Evolutionary conservation across 2,888 invertebrate species (phyloP).

Genomic region (Mimumesa dahlbomi): DNA sequence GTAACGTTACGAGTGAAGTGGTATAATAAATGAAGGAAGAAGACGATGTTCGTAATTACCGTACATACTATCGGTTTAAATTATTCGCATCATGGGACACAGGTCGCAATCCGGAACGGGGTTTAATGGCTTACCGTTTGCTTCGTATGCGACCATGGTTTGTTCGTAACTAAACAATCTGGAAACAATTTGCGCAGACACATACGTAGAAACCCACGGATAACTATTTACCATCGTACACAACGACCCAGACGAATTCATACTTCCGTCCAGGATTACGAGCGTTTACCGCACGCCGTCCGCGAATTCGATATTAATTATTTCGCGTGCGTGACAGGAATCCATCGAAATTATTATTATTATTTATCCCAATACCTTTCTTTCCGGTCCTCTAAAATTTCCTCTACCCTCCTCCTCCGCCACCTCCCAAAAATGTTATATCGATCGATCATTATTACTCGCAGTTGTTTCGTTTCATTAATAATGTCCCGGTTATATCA

Average conservation of each 20-base stretch:
- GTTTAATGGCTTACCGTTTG: slow-evolving; percentile 61
- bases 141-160: slow-evolving; percentile 50
- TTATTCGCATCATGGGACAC: slow-evolving; percentile 45
- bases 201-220: slow-evolving; percentile 35
- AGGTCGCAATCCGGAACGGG: slow-evolving; percentile 50
- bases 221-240: slow-evolving; percentile 49
- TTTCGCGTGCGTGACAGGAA: slow-evolving; percentile 37
- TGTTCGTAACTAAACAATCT: slow-evolving; percentile 60
- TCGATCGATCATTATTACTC: slow-evolving; percentile 35
- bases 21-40: not conserved
- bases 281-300: slow-evolving; percentile 44
- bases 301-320: slow-evolving; percentile 62
- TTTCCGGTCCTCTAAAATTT: slow-evolving; percentile 24
- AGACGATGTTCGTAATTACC: slow-evolving; percentile 21
- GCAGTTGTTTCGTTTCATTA: slow-evolving; percentile 17
- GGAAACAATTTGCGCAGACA: slow-evolving; percentile 61
- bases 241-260: slow-evolving; percentile 44
- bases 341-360: slow-evolving; percentile 54
- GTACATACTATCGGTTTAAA: slow-evolving; percentile 20
- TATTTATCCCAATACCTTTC: slow-evolving; percentile 24
- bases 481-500: not conserved
- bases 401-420: no score
- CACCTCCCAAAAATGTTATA: slow-evolving; percentile 31
- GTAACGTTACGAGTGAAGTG: no score
- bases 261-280: slow-evolving; percentile 27